phyloP scores from a whole-genome alignment of 2,113 vertebrate genomes.

The Scomber japonicus region DNA sequence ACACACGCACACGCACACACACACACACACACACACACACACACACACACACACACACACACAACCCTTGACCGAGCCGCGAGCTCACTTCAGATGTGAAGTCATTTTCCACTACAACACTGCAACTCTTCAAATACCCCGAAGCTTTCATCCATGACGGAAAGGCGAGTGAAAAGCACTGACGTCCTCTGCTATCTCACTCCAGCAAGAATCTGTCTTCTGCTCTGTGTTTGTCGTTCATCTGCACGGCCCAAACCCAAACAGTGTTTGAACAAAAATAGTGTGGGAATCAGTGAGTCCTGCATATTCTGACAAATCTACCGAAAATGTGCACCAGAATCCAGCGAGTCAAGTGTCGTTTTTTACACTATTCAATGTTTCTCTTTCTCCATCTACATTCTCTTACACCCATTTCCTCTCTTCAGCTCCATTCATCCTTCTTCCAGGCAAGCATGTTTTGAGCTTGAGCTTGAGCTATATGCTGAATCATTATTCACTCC shows the following conservation, averaged over 20 bases:
- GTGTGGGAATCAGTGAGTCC: neutral
- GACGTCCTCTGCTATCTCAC: slow-evolving; percentile 42
- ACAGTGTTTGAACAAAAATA: slow-evolving; percentile 9
- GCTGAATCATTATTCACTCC: slow-evolving; percentile 63
- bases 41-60: slow-evolving; percentile 19
- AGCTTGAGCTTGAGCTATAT: slow-evolving; percentile 43
- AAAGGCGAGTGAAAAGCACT: slow-evolving; percentile 42
- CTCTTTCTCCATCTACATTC: neutral
- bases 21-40: slow-evolving; percentile 16
- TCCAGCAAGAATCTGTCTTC: slow-evolving; percentile 37
- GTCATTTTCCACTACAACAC: slow-evolving; percentile 66
- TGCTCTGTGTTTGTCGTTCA: slow-evolving; percentile 32
- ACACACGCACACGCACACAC: slow-evolving; percentile 5
- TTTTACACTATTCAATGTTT: slow-evolving; percentile 21
- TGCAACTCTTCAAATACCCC: slow-evolving; percentile 57
- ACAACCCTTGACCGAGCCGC: slow-evolving; percentile 38
- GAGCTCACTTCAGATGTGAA: slow-evolving; percentile 58
- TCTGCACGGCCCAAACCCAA: neutral
- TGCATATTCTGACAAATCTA: slow-evolving; percentile 31
- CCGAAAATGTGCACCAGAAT: neutral
- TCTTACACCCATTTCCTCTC: slow-evolving; percentile 40
- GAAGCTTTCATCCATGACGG: slow-evolving; percentile 62
- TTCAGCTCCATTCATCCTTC: slow-evolving; percentile 50
- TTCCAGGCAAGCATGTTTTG: slow-evolving; percentile 49
- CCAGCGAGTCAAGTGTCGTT: neutral